A percentile compares a stretch with the other conserved stretches of the same genome.
Conservation (phyloP, 2,888 invertebrate genomes). For the Cosmorhoe ocellata region DNA sequence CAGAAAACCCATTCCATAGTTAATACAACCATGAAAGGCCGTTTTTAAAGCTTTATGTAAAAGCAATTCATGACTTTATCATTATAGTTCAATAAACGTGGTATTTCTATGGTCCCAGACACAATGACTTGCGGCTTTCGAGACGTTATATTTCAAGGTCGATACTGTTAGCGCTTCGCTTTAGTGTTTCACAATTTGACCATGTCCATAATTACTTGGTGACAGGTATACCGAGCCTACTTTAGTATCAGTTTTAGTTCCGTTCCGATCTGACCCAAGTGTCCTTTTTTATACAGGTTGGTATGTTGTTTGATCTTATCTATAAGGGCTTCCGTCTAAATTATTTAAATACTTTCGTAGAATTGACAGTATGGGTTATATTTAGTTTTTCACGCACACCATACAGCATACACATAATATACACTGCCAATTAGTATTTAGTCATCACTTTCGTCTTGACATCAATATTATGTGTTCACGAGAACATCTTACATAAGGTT, state of each 20-base stretch:
- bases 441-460: slow-evolving; percentile 5
- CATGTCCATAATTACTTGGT: slow-evolving; percentile 18
- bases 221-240: slow-evolving; percentile 3
- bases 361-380: too few species aligned
- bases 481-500: slow-evolving; percentile 11
- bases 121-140: slow-evolving; percentile 17
- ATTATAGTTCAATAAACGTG: slow-evolving; percentile 24
- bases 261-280: too few species aligned
- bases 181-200: slow-evolving; percentile 22
- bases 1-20: too few species aligned
- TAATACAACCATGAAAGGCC: not conserved
- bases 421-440: too few species aligned
- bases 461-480: slow-evolving; percentile 9
- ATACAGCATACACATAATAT: too few species aligned
- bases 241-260: not conserved
- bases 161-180: slow-evolving; percentile 18
- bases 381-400: too few species aligned
- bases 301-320: too few species aligned
- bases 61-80: slow-evolving; percentile 2
- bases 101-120: slow-evolving; percentile 6
- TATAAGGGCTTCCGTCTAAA: too few species aligned
- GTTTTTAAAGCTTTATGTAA: not conserved
- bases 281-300: too few species aligned
- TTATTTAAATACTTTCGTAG: too few species aligned
- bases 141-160: slow-evolving; percentile 19